Percentiles rank a stretch among this genome's conserved stretches.
phyloP scores from a whole-genome alignment of 2,797 vertebrate species.

The Podargus strigoides region DNA sequence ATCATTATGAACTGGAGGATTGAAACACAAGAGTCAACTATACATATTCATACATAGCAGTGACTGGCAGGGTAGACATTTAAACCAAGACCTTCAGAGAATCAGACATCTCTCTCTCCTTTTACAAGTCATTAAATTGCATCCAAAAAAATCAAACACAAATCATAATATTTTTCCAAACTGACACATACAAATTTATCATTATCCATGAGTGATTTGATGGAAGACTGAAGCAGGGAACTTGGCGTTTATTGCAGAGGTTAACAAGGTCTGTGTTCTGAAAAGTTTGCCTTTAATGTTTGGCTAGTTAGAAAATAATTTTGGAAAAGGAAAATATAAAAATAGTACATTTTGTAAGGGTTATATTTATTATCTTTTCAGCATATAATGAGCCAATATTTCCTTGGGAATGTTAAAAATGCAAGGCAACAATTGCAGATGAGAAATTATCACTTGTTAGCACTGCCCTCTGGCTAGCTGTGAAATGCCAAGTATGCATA shows the following conservation, averaged over 20 bases:
- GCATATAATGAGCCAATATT: background rate
- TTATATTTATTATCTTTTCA: background rate
- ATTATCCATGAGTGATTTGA: background rate
- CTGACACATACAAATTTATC: background rate
- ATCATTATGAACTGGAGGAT: background rate
- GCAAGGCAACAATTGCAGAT: background rate
- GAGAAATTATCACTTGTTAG: background rate
- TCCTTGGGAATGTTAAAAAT: background rate
- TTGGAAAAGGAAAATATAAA: background rate
- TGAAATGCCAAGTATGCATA: background rate
- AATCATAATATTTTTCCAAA: background rate
- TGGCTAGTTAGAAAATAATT: background rate
- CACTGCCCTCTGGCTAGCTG: background rate
- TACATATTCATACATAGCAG: background rate
- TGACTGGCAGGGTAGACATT: background rate
- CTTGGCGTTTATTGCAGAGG: background rate
- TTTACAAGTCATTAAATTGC: background rate
- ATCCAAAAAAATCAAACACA: background rate
- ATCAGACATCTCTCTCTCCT: background rate
- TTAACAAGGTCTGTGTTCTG: background rate
- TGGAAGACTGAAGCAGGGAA: background rate
- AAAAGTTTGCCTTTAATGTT: background rate
- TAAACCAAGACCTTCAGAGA: background rate
- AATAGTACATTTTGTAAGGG: background rate
- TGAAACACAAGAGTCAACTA: background rate